Conservation (phyloP, 2,888 invertebrate species). For the Apodemia zela region DNA sequence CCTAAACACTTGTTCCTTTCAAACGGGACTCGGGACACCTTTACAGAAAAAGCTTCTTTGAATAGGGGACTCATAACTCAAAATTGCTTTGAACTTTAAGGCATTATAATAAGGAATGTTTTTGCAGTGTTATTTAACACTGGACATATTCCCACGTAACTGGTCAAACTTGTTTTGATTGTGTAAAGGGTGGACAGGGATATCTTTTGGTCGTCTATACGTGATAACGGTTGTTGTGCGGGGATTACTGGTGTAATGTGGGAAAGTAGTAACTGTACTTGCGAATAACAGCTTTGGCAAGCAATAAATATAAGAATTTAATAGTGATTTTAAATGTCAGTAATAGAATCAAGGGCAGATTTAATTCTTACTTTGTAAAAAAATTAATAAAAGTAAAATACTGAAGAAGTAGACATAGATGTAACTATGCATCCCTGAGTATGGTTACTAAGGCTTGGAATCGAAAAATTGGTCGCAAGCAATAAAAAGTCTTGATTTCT, state of each 20-base stretch:
- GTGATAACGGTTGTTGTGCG: slow-evolving; percentile 49
- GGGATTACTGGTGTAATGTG: slow-evolving; percentile 44
- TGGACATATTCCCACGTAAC: slow-evolving; percentile 69
- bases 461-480: no score
- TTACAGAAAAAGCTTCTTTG: slow-evolving; percentile 7
- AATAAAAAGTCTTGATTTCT: no score
- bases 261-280: slow-evolving; percentile 39
- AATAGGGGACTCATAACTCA: background rate
- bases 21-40: slow-evolving; percentile 11
- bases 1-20: slow-evolving; percentile 12
- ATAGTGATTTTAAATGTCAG: background rate
- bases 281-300: background rate
- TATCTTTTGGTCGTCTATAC: slow-evolving; percentile 31
- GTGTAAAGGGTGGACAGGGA: slow-evolving; percentile 5
- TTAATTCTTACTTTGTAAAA: no score
- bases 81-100: background rate
- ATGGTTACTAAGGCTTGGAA: no score
- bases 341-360: no score
- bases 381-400: no score
- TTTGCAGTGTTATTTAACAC: slow-evolving; percentile 34
- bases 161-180: slow-evolving; percentile 66
- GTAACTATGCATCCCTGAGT: no score
- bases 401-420: no score
- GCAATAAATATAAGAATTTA: background rate
- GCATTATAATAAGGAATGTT: background rate